Conservation (phyloP, 2,888 invertebrate genomes). For the Phengaris alcon region DNA sequence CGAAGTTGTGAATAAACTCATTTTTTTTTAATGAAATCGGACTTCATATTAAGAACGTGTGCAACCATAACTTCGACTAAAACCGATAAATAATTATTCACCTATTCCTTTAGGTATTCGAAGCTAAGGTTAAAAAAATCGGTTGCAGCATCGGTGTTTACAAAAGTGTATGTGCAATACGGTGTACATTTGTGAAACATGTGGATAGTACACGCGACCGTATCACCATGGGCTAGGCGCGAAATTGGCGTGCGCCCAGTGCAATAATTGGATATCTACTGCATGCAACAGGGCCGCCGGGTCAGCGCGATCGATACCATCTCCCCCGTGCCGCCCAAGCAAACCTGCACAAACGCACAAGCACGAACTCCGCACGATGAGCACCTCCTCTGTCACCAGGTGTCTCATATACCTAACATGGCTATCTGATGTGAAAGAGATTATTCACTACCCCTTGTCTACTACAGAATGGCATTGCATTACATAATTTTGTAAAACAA, state of each 20-base stretch:
- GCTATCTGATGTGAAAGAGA: not conserved
- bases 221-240: not conserved
- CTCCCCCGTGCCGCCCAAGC: not conserved
- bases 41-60: no score
- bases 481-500: no score
- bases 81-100: no score
- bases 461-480: not conserved
- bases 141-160: constrained; percentile 5
- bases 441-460: not conserved
- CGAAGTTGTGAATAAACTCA: no score
- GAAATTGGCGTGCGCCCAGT: not conserved
- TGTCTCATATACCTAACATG: not conserved
- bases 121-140: not conserved
- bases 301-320: not conserved
- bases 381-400: constrained; percentile 7
- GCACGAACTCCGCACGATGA: not conserved
- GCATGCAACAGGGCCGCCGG: constrained; percentile 26
- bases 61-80: no score
- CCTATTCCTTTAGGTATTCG: no score
- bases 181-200: not conserved
- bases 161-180: constrained; percentile 1
- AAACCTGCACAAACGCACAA: not conserved
- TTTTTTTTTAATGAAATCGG: no score
- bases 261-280: not conserved
- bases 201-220: not conserved